These are phyloP conservation scores for Drosophila athabasca DNA, from an alignment of 1,140 invertebrate genomes.

Conservation along the genomic window DNA sequence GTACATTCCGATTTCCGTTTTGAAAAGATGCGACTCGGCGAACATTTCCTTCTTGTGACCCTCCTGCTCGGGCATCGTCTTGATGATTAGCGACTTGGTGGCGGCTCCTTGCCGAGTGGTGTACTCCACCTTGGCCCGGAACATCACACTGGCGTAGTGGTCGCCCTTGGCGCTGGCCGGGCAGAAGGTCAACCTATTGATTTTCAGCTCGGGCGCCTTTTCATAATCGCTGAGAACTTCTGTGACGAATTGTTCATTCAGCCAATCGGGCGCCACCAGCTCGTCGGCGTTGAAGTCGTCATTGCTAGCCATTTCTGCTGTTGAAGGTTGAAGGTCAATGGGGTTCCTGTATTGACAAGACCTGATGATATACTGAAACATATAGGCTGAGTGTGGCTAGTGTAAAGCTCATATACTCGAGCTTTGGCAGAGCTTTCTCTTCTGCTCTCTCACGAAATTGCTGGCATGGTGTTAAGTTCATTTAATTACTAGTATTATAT, in stretches of 20 bases:
- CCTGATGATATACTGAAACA: too few relatives aligned
- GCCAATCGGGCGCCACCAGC: conserved; percentile 18
- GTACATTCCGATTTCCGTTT: conserved; percentile 72
- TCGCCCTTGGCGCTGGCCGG: conserved; percentile 70
- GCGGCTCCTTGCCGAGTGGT: background rate
- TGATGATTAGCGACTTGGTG: conserved; percentile 63
- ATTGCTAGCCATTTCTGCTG: too few relatives aligned
- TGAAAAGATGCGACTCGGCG: conserved; percentile 41
- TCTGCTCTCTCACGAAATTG: too few relatives aligned
- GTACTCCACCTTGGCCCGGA: conserved; percentile 47
- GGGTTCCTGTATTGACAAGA: too few relatives aligned
- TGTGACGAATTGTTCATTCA: conserved; percentile 43
- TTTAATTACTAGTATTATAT: too few relatives aligned
- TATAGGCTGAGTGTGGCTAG: too few relatives aligned
- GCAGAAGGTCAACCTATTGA: conserved; percentile 38
- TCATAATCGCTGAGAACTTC: conserved; percentile 42
- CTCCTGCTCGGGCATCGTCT: conserved; percentile 70
- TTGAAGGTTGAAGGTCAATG: too few relatives aligned
- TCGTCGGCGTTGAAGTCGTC: conserved; percentile 11
- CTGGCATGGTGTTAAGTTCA: too few relatives aligned
- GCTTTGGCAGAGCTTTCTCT: too few relatives aligned
- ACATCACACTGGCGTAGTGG: conserved; percentile 79
- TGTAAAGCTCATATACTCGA: too few relatives aligned
- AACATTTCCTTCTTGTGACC: conserved; percentile 65
- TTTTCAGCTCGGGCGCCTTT: conserved; percentile 23